These are phyloP conservation scores for Micronycteris hirsuta DNA, from an alignment of 2,113 vertebrate species.

Conservation along the genomic window DNA sequence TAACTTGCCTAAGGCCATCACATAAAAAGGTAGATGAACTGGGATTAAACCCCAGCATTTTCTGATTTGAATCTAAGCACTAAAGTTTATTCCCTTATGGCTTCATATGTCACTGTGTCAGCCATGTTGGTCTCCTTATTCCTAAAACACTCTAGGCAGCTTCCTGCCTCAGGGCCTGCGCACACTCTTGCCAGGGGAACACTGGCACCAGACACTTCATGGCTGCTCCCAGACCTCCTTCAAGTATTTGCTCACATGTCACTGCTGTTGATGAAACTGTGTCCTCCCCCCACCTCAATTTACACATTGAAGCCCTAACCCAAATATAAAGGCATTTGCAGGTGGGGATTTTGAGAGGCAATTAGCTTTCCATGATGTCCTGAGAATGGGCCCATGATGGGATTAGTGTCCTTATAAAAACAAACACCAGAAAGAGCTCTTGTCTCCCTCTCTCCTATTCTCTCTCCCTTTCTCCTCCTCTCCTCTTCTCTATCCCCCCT, in stretches of 20 bases:
- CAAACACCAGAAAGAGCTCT: background rate
- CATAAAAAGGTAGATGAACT: background rate
- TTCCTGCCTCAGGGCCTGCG: background rate
- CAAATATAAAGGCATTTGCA: too few relatives aligned
- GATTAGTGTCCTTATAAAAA: background rate
- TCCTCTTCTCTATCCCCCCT: too few relatives aligned
- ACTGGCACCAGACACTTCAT: background rate
- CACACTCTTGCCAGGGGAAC: background rate
- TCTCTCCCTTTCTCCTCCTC: background rate
- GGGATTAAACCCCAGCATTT: background rate
- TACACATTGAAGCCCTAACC: background rate
- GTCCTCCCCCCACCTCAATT: background rate
- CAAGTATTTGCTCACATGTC: background rate
- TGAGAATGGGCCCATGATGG: background rate
- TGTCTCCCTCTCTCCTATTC: background rate
- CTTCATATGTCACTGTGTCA: background rate
- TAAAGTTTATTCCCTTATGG: background rate
- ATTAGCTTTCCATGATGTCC: background rate
- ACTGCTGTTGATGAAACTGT: background rate
- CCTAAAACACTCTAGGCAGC: background rate
- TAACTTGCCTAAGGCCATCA: background rate
- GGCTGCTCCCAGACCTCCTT: background rate
- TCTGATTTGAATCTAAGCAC: background rate
- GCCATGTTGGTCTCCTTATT: background rate
- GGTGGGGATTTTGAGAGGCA: too few relatives aligned